phyloP scores from a whole-genome alignment of 2,797 vertebrate species.

The Vipera latastei region DNA sequence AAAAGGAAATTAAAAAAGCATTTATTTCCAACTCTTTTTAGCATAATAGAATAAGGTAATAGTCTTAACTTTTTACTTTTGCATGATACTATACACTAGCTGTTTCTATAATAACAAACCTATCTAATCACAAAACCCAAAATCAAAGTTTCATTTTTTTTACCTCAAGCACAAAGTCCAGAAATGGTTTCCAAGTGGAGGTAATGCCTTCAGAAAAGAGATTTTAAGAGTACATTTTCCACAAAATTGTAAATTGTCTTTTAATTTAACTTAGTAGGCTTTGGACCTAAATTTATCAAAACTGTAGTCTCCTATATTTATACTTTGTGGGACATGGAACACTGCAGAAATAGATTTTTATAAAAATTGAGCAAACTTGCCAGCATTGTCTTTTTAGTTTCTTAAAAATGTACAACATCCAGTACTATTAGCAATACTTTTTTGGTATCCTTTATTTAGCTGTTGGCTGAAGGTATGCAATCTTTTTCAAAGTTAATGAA shows the following conservation, averaged over 20 bases:
- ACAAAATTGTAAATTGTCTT: not conserved
- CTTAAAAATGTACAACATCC: not conserved
- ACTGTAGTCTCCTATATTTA: not conserved
- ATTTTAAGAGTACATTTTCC: slow-evolving; percentile 15
- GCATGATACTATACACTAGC: not conserved
- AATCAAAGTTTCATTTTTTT: not conserved
- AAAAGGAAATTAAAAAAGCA: not conserved
- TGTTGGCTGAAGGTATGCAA: not conserved
- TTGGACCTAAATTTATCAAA: not conserved
- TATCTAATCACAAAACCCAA: not conserved
- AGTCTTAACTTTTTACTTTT: not conserved
- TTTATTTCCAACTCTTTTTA: not conserved
- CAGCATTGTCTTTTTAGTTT: not conserved
- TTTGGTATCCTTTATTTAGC: not conserved
- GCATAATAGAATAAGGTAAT: not conserved
- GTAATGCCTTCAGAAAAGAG: slow-evolving; percentile 21
- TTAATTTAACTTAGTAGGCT: not conserved
- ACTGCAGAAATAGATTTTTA: not conserved
- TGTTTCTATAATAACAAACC: not conserved
- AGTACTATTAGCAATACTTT: not conserved
- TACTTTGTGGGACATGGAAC: not conserved
- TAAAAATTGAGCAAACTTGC: not conserved
- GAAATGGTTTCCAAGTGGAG: not conserved
- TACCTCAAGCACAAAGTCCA: not conserved
- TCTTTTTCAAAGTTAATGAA: not conserved